These are phyloP conservation scores for Eupithecia insigniata DNA, from an alignment of 2,888 invertebrate species.

Conservation along the genomic window DNA sequence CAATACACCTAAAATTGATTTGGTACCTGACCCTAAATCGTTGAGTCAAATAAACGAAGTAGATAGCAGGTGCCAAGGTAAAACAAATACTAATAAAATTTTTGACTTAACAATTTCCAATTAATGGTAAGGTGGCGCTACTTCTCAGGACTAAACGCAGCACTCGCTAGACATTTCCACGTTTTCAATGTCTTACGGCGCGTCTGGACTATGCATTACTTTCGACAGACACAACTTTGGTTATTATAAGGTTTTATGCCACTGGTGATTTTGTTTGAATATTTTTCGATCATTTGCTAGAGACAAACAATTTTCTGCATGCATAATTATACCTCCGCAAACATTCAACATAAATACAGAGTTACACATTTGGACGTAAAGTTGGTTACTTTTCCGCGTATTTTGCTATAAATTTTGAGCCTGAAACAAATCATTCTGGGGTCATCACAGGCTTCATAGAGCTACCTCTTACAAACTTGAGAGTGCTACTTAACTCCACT, in stretches of 20 bases:
- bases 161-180: constrained; percentile 18
- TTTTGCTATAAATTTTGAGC: too few relatives aligned
- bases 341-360: background rate
- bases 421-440: too few relatives aligned
- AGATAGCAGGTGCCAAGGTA: background rate
- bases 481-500: too few relatives aligned
- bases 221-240: constrained; percentile 26
- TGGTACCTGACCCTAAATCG: background rate
- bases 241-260: constrained; percentile 10
- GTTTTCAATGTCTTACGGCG: constrained; percentile 36
- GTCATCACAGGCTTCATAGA: too few relatives aligned
- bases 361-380: background rate
- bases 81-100: background rate
- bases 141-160: background rate
- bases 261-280: constrained; percentile 17
- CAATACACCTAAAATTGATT: background rate
- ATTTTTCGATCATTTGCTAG: background rate
- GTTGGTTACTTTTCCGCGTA: too few relatives aligned
- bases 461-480: too few relatives aligned
- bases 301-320: background rate
- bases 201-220: constrained; percentile 43
- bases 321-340: background rate
- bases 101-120: background rate
- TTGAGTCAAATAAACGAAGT: background rate
- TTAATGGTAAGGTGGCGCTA: background rate